Evolutionary conservation across 2,113 vertebrate genomes (phyloP).

Genomic region (Pelecanus crispus): DNA sequence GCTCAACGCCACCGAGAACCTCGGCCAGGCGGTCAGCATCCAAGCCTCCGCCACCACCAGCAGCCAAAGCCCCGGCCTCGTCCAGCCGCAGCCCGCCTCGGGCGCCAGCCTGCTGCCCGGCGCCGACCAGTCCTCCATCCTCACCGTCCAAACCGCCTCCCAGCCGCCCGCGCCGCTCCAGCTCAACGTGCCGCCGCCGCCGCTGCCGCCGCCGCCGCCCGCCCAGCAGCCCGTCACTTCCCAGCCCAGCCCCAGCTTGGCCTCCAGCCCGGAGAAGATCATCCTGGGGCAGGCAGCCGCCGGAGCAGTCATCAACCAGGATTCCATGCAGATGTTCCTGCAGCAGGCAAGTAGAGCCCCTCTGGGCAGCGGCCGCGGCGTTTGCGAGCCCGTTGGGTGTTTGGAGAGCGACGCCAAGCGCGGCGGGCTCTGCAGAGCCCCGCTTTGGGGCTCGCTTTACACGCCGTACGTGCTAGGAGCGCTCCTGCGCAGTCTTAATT

Average conservation of each 20-base stretch:
- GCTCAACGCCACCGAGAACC: slow-evolving; percentile 78
- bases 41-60: slow-evolving; percentile 71
- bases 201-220: slow-evolving; percentile 23
- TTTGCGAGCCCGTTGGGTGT: background rate
- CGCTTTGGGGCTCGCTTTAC: no score
- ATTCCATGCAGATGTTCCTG: slow-evolving; percentile 92
- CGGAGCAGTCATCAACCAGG: slow-evolving; percentile 85
- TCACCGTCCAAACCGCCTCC: slow-evolving; percentile 72
- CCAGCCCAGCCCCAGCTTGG: slow-evolving; percentile 70
- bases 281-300: slow-evolving; percentile 81
- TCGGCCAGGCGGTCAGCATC: slow-evolving; percentile 81
- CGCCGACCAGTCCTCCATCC: slow-evolving; percentile 73
- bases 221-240: slow-evolving; percentile 64
- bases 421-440: no score
- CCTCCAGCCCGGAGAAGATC: slow-evolving; percentile 84
- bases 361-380: accelerated
- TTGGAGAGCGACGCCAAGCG: no score
- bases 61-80: slow-evolving; percentile 62
- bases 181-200: background rate
- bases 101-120: slow-evolving; percentile 32
- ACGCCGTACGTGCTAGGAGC: accelerated
- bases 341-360: slow-evolving; percentile 81
- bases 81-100: slow-evolving; percentile 64
- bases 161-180: slow-evolving; percentile 61
- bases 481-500: accelerated